These are phyloP conservation scores for Phataginus tetradactyla DNA, from an alignment of 2,797 vertebrate species.

Conservation along the genomic window DNA sequence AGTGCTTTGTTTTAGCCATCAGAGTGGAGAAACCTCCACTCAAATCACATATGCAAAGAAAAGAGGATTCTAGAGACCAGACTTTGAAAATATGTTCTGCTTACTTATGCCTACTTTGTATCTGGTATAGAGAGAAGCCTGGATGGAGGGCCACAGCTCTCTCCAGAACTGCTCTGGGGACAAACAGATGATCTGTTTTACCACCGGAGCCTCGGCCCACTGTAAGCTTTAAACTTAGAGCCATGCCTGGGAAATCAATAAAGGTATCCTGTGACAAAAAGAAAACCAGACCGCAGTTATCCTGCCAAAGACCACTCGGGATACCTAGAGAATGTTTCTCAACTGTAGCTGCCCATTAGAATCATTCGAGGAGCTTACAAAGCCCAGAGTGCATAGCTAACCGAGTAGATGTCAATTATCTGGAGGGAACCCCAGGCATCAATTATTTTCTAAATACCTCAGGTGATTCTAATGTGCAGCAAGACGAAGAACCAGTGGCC, in stretches of 20 bases:
- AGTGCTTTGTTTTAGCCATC: constrained; percentile 5
- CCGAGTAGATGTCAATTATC: neutral
- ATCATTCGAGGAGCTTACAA: neutral
- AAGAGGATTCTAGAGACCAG: neutral
- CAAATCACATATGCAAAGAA: constrained; percentile 36
- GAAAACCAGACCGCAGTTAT: neutral
- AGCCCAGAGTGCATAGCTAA: neutral
- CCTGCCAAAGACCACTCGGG: neutral
- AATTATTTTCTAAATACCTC: neutral
- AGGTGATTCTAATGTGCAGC: neutral
- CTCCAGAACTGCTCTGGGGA: constrained; percentile 42
- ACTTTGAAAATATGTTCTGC: constrained; percentile 27
- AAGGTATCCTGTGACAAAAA: neutral
- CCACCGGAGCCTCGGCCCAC: neutral
- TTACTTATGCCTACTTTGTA: neutral
- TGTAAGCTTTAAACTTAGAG: neutral
- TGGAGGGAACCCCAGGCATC: neutral
- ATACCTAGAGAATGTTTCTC: neutral
- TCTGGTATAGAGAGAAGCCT: neutral
- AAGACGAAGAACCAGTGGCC: neutral
- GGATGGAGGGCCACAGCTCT: neutral
- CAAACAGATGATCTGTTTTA: neutral
- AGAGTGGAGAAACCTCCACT: constrained; percentile 23
- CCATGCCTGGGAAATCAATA: neutral
- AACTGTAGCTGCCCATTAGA: neutral